Conservation (phyloP, 2,113 vertebrate species). For the Sterna hirundo region DNA sequence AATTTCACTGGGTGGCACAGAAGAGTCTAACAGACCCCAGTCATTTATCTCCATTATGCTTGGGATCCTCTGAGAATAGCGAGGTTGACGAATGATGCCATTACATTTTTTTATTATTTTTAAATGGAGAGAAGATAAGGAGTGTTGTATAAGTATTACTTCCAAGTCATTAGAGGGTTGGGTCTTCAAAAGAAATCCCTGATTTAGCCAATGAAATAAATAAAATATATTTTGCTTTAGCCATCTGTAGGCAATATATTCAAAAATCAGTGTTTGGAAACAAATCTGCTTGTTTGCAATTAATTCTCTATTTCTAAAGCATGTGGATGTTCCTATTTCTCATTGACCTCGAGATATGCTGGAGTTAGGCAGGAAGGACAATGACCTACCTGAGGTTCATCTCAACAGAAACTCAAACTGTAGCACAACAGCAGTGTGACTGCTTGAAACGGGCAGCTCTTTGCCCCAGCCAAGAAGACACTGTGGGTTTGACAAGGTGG, state of each 20-base stretch:
- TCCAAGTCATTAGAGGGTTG: conserved; percentile 14
- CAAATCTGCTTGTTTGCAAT: neutral
- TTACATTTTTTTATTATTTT: conserved; percentile 58
- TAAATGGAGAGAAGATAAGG: conserved; percentile 22
- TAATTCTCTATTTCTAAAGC: neutral
- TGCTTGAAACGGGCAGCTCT: neutral
- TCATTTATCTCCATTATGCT: conserved; percentile 61
- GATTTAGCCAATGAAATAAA: conserved; percentile 5
- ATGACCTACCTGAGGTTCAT: neutral
- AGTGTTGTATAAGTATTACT: conserved; percentile 15
- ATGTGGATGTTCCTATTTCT: neutral
- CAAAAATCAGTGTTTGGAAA: neutral
- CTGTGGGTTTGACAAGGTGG: neutral
- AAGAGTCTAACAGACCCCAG: conserved; percentile 9
- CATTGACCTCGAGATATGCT: neutral
- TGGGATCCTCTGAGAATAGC: conserved; percentile 42
- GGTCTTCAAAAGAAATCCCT: conserved; percentile 4
- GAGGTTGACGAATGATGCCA: conserved; percentile 47
- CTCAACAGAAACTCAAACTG: neutral
- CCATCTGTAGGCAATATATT: neutral
- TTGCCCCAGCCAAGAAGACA: neutral
- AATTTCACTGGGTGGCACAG: conserved; percentile 39
- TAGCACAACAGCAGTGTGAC: neutral
- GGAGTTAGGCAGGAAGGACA: neutral
- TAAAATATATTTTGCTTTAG: neutral